phyloP scores from a whole-genome alignment of 2,797 vertebrate genomes.

The Lagocephalus sceleratus region DNA sequence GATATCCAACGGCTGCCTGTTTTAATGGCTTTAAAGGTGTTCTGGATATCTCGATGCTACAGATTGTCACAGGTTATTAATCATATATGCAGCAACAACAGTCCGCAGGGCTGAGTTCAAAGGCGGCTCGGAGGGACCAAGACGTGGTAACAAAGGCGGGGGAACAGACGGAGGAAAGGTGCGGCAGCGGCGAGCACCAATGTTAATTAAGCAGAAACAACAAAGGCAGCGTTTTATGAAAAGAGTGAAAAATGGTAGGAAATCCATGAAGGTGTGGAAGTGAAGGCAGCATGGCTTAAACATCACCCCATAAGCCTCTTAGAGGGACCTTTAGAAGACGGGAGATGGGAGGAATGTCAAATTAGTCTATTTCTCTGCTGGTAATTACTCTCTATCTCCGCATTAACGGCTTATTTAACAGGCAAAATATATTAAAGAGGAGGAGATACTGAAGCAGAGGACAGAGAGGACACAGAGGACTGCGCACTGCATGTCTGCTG shows the following conservation, averaged over 20 bases:
- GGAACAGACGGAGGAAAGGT: not conserved
- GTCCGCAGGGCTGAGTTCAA: slow-evolving; percentile 43
- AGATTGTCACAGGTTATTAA: slow-evolving; percentile 9
- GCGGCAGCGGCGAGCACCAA: slow-evolving; percentile 19
- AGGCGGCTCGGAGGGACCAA: slow-evolving; percentile 23
- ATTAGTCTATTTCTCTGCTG: slow-evolving; percentile 52
- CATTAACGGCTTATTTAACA: slow-evolving; percentile 40
- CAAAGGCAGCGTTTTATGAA: slow-evolving; percentile 32
- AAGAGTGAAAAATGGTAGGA: slow-evolving; percentile 29
- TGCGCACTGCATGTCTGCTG: too few species aligned
- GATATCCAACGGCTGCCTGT: too few species aligned
- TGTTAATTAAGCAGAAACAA: slow-evolving; percentile 56
- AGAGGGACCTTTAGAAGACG: slow-evolving; percentile 45
- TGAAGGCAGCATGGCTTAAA: slow-evolving; percentile 40
- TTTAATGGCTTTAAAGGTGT: not conserved
- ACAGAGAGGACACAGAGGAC: too few species aligned
- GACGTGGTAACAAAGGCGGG: not conserved
- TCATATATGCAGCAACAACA: slow-evolving; percentile 37
- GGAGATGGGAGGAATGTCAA: slow-evolving; percentile 63
- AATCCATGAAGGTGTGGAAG: slow-evolving; percentile 35
- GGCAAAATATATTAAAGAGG: too few species aligned
- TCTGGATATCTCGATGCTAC: slow-evolving; percentile 7
- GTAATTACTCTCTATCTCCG: slow-evolving; percentile 54
- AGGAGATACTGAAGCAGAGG: too few species aligned
- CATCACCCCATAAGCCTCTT: slow-evolving; percentile 66